Evolutionary conservation across 2,113 vertebrate genomes (phyloP).

Genomic region (Antechinus stuartii): DNA sequence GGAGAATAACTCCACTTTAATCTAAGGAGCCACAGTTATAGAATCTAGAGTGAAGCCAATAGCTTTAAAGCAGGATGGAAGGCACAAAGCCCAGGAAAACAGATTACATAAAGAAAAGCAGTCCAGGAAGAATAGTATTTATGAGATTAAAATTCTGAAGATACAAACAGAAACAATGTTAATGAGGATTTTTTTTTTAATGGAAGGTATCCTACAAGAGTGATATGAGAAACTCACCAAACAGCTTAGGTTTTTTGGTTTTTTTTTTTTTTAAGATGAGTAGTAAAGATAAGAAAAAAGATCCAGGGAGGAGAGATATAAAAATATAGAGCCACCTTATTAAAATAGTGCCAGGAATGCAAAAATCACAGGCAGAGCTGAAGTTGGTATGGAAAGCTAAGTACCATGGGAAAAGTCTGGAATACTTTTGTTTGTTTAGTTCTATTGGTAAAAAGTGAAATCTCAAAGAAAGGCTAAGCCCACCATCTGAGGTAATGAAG

Average conservation of each 20-base stretch:
- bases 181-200: background rate
- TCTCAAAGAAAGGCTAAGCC: background rate
- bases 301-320: background rate
- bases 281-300: background rate
- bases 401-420: background rate
- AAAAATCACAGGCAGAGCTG: background rate
- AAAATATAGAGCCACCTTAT: background rate
- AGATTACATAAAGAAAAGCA: background rate
- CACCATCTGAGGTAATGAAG: background rate
- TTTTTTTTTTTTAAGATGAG: background rate
- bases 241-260: background rate
- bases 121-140: background rate
- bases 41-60: background rate
- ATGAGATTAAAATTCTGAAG: background rate
- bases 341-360: background rate
- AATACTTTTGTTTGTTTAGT: background rate
- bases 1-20: background rate
- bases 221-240: background rate
- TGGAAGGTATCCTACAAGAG: background rate
- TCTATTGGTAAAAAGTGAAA: background rate
- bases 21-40: background rate
- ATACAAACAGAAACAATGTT: background rate
- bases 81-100: background rate
- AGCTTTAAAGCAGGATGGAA: background rate
- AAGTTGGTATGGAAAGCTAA: background rate